A percentile compares a stretch with the other conserved stretches of the same genome.
Evolutionary conservation across 2,888 invertebrate genomes (phyloP).

Genomic region (Cenopis cana): DNA sequence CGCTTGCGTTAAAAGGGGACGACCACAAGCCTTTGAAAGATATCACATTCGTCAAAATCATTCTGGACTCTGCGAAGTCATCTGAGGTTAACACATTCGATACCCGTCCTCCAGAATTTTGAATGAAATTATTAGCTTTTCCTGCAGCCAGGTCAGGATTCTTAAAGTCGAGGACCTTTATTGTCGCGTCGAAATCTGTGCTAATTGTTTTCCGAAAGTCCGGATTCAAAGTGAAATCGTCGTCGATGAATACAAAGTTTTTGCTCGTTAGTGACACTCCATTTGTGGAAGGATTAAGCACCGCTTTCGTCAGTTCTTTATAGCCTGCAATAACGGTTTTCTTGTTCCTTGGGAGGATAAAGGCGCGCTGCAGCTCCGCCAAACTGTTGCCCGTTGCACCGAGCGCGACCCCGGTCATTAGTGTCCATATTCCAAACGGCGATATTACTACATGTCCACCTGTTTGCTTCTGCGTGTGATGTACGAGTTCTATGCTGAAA

Average conservation of each 20-base stretch:
- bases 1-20: constrained; percentile 85
- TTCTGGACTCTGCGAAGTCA: constrained; percentile 83
- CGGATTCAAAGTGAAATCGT: constrained; percentile 64
- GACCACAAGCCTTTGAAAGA: constrained; percentile 90
- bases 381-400: constrained; percentile 73
- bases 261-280: constrained; percentile 71
- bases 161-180: constrained; percentile 70
- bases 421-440: constrained; percentile 80
- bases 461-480: constrained; percentile 69
- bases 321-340: constrained; percentile 65
- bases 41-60: constrained; percentile 88
- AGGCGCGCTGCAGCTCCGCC: constrained; percentile 65
- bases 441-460: constrained; percentile 77
- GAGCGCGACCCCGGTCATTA: constrained; percentile 76
- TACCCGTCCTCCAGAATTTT: constrained; percentile 70
- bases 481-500: constrained; percentile 75
- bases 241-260: constrained; percentile 76
- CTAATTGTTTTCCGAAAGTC: constrained; percentile 61
- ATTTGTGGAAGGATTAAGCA: constrained; percentile 62
- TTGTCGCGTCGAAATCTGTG: constrained; percentile 69
- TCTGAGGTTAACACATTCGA: constrained; percentile 76
- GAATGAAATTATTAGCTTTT: constrained; percentile 72
- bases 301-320: constrained; percentile 61
- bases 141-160: constrained; percentile 67
- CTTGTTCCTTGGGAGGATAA: constrained; percentile 66